Base-by-base conservation (phyloP, 2,797 vertebrate genomes). In the Monodelphis domestica region DNA sequence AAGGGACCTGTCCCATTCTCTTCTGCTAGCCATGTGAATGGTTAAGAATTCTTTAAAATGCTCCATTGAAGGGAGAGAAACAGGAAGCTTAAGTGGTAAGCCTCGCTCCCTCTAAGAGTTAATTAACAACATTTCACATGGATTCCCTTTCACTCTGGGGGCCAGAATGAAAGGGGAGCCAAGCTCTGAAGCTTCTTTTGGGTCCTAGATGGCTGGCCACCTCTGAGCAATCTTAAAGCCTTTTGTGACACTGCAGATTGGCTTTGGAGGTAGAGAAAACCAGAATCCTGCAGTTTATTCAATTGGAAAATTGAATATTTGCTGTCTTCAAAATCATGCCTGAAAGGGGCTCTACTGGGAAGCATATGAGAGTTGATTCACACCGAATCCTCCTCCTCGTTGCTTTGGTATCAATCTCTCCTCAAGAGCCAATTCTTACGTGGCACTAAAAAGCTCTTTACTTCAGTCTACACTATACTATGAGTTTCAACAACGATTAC, bases 201-300 rank as follows among this genome's bases (percentile, higher is more conserved):
- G 55, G 94, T 93, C 59, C 38, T 92, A 88, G 84, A 93, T 59
- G 38, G 53, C 54, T 59, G 38, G 53, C 54, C 95, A 84, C 91
- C 21, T 91, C 17, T 94, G 96, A 95, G 93, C 5, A 3, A 15
- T 91, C 93, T 50, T 94, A 96, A 97, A 97, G 91, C 53, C 93
- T 97, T n/a, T 9, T 96, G 53, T 92, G 97, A 96, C 28, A 87
- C 94, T 98, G 97, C 89, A 97, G 92, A 95, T 95, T 97, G 96
- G 91, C 94, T 97, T 97, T 95, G 97, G 93, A 97, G 97, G 96
- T 97, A 97, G 97, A 95, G 89, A 93, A 92, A 97, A 96, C 92
- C 96, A 57, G 97, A 89, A 97, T 63, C 97, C 91, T 96, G 95
- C 96, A 96, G 96, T 91, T 90, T 96, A 70, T 51, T 94, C 91